Evolutionary conservation across 2,113 vertebrate genomes (phyloP), one percentile per base, ranked within the genome.

Genomic region (Chloebia gouldiae): DNA sequence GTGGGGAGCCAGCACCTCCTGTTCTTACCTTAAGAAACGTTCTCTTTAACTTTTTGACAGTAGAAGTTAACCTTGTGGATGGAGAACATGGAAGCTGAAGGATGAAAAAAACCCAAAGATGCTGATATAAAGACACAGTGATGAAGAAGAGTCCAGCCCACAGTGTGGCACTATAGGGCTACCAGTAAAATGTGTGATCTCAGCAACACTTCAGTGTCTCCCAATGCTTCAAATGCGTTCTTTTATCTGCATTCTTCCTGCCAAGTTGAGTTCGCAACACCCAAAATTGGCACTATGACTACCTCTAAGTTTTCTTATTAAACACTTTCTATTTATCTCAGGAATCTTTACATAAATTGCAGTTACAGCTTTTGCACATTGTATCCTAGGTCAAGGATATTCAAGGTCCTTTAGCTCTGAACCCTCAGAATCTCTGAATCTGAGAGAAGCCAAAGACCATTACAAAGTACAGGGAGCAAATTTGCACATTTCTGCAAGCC

Each of bases 1-100:
- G 37, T 40, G 51, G 81, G 33, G 61, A 94, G 53, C 19, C 40
- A 91, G 59, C 5, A 8, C 44, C 64, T 90, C n/a, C 17, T 77
- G 45, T 30, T 80, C 93, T 97, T 97, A 98, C 98, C 96, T 93
- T 88, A 66, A 92, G 92, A 93, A 98, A 97, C 0, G 11, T 75
- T 88, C 86, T 95, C 88, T 96, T 97, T 56, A 98, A 79, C 33
- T 86, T 95, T 61, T 88, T 97, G 80, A 98, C 96, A 15, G 88
- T 42, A 78, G 97, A 92, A 83, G 95, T 95, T 91, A 97, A 95
- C 94, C 69, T 96, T 72, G 95, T 68, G 27, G 92, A 86, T 39
- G 94, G 94, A 78, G 64, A 54, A 89, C 97, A 98, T 24, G 96
- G 93, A 96, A 91, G 75, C 95, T 97, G 95, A 93, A 80, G 64